A percentile compares a stretch with the other conserved stretches of the same genome.
Evolutionary conservation across 2,888 invertebrate species (phyloP).

Genomic region (Phyllotreta striolata): DNA sequence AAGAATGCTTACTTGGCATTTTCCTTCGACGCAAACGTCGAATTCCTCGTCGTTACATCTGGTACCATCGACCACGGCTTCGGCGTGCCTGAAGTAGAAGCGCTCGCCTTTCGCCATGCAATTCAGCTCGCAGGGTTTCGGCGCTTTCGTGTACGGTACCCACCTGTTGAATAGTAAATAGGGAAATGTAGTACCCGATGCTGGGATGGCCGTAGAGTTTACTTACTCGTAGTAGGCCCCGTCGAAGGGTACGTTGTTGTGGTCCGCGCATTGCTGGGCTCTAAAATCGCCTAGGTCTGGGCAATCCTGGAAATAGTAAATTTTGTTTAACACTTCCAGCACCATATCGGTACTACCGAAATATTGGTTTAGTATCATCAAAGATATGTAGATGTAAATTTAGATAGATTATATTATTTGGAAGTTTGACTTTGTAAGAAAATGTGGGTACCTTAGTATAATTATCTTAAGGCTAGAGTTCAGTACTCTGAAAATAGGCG

Average conservation of each 20-base stretch:
- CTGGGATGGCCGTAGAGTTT: conserved; percentile 15
- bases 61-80: conserved; percentile 85
- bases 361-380: no score
- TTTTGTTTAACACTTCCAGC: no score
- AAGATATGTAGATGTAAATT: no score
- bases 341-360: no score
- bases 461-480: no score
- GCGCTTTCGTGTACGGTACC: conserved; percentile 87
- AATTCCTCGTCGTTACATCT: conserved; percentile 81
- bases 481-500: no score
- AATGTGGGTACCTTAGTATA: no score
- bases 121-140: conserved; percentile 92
- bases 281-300: conserved; percentile 84
- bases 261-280: conserved; percentile 87
- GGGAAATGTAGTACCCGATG: not conserved
- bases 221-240: conserved; percentile 82
- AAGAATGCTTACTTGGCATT: conserved; percentile 77
- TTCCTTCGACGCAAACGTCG: conserved; percentile 94
- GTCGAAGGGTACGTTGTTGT: conserved; percentile 82
- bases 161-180: conserved; percentile 66
- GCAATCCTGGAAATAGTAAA: conserved; percentile 71
- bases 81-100: conserved; percentile 88
- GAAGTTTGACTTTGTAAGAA: no score
- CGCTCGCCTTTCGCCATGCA: conserved; percentile 93
- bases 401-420: no score